A percentile compares a stretch with the other conserved stretches of the same genome.
phyloP scores from a whole-genome alignment of 2,797 vertebrate genomes.

The Rousettus madagascariensis region DNA sequence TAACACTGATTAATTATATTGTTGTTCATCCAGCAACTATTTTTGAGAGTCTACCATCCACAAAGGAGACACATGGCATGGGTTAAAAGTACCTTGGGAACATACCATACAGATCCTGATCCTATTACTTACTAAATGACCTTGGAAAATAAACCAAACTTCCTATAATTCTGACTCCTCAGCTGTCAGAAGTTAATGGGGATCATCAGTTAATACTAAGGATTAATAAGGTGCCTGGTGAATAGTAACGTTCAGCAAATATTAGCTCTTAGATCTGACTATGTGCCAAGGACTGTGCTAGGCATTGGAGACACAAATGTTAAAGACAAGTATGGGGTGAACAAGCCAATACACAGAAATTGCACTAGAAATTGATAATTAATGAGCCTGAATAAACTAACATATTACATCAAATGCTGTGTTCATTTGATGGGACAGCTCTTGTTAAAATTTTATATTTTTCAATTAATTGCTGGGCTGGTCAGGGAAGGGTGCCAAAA shows the following conservation, averaged over 20 bases:
- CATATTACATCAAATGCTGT: background rate
- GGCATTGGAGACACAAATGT: background rate
- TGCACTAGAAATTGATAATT: background rate
- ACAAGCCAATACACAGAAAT: background rate
- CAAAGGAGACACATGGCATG: background rate
- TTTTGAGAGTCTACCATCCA: background rate
- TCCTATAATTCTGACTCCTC: background rate
- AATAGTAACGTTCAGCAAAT: background rate
- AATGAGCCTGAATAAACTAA: background rate
- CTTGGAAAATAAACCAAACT: constrained; percentile 17
- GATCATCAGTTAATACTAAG: background rate
- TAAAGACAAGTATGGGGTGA: background rate
- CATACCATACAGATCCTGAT: background rate
- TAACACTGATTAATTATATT: background rate
- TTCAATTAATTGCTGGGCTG: background rate
- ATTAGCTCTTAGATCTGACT: background rate
- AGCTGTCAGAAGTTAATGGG: background rate
- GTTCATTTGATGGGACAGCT: background rate
- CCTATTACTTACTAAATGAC: background rate
- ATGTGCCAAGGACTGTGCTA: background rate
- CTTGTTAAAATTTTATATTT: background rate
- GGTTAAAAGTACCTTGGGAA: background rate
- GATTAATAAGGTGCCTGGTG: background rate
- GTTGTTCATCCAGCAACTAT: background rate
- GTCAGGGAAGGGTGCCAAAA: background rate